Base-by-base conservation (phyloP, 2,888 invertebrate species). In the Campoplex capitator region DNA sequence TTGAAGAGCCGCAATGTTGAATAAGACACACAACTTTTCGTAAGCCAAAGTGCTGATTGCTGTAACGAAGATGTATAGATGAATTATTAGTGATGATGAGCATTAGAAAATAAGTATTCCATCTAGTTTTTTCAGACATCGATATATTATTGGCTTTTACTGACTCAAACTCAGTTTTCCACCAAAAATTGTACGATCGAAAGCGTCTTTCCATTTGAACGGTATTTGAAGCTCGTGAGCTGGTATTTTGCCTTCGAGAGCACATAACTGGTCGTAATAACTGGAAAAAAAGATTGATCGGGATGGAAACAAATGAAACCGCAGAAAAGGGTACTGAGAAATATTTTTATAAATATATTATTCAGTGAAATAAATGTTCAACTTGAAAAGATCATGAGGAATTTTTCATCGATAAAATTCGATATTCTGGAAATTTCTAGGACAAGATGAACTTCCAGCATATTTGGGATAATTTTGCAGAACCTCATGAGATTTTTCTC, bases 131-230 rank as follows among this genome's bases (percentile, higher is more conserved):
- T 28, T 58, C 9, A 56, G 23, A 56, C 28, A 28, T 11, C 1
- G 0, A 9, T 58, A 23, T 11, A 9, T 2, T 56, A 8, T 23
- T 8, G 2, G 11, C 3, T 32, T 62, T 2, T 35, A 96, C 97
- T 96, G 96, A 99, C 99, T 98, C 89, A 99, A 95, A 93, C 98
- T 98, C 93, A 98, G 97, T 94, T 98, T 96, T 86, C 98, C 98
- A 86, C 98, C 98, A 95, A 99, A 99, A 91, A 99, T 96, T 11
- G 98, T 97, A 93, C 98, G 98, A 94, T 99, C 99, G 93, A 99
- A 99, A 0, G 99, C 99, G 96, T 99, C 99, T 95, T 99, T 99
- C 99, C 99, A 99, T 95, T 99, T 99, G 95, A 99, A 99, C 4
- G 98, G 98, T 89, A 99, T 98, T 94, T 98, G 98, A 81, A 99